phyloP scores from a whole-genome alignment of 2,888 invertebrate species.

The Athalia circularis region DNA sequence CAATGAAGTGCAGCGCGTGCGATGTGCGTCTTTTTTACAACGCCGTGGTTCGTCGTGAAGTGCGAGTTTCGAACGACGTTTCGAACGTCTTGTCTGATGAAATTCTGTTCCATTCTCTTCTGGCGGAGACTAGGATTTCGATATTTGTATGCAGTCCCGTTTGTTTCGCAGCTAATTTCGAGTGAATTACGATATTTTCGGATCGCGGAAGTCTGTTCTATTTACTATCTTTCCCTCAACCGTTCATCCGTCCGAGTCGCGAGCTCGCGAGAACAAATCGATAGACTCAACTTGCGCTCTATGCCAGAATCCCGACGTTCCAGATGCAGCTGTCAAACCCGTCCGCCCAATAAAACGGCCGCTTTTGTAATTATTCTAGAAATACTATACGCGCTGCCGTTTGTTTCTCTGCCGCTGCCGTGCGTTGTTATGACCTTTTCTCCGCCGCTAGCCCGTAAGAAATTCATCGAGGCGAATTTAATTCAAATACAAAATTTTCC shows the following conservation, averaged over 20 bases:
- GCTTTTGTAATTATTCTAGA: constrained; percentile 13
- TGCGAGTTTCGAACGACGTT: too few relatives aligned
- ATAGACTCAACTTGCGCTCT: constrained; percentile 57
- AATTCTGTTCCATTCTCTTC: too few relatives aligned
- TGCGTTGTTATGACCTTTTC: background rate
- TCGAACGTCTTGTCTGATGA: too few relatives aligned
- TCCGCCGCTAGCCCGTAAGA: background rate
- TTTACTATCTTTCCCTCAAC: constrained; percentile 56
- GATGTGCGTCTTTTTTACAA: too few relatives aligned
- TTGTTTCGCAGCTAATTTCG: background rate
- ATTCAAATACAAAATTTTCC: background rate
- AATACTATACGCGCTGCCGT: background rate
- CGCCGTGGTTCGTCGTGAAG: too few relatives aligned
- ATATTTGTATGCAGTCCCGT: background rate
- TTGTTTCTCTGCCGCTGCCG: background rate
- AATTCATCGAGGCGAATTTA: background rate
- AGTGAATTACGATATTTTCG: constrained; percentile 47
- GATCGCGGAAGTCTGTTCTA: constrained; percentile 66
- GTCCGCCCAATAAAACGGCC: constrained; percentile 30
- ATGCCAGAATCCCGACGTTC: constrained; percentile 38
- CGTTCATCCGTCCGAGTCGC: constrained; percentile 42
- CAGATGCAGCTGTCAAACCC: constrained; percentile 38
- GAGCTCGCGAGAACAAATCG: constrained; percentile 66
- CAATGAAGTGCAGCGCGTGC: too few relatives aligned
- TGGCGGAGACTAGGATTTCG: too few relatives aligned